Evolutionary conservation across 2,888 invertebrate genomes (phyloP).

Genomic region (Linnaemya tessellans): DNA sequence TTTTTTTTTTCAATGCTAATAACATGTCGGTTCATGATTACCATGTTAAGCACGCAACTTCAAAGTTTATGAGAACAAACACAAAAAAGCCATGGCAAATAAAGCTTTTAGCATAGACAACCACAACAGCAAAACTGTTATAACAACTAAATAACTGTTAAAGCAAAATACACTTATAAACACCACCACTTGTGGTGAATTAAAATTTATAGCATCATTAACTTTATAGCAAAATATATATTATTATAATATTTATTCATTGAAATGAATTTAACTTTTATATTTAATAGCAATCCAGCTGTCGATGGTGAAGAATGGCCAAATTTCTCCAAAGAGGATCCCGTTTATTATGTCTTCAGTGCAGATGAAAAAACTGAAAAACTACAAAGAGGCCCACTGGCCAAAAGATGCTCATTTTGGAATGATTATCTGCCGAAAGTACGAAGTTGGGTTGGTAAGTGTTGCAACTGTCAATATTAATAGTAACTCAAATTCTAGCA

Average conservation of each 20-base stretch:
- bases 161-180: neutral
- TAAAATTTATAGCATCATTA: neutral
- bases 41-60: neutral
- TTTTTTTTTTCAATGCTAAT: no score
- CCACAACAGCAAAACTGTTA: neutral
- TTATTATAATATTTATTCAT: neutral
- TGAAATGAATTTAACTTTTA: neutral
- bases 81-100: neutral
- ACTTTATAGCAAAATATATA: neutral
- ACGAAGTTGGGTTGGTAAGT: constrained; percentile 88
- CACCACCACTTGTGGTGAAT: neutral
- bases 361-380: constrained; percentile 88
- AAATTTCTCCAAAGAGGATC: constrained; percentile 91
- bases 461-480: neutral
- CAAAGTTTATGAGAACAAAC: neutral
- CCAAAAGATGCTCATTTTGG: constrained; percentile 97
- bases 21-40: no score
- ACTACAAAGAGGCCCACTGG: constrained; percentile 89
- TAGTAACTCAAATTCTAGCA: neutral
- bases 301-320: constrained; percentile 89
- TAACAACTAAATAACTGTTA: neutral
- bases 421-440: constrained; percentile 96
- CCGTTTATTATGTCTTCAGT: constrained; percentile 95
- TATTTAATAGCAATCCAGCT: constrained; percentile 79
- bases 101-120: neutral